Evolutionary conservation across 2,888 invertebrate species (phyloP), one percentile per base, ranked within the genome.

Genomic region (Morpho helenor): DNA sequence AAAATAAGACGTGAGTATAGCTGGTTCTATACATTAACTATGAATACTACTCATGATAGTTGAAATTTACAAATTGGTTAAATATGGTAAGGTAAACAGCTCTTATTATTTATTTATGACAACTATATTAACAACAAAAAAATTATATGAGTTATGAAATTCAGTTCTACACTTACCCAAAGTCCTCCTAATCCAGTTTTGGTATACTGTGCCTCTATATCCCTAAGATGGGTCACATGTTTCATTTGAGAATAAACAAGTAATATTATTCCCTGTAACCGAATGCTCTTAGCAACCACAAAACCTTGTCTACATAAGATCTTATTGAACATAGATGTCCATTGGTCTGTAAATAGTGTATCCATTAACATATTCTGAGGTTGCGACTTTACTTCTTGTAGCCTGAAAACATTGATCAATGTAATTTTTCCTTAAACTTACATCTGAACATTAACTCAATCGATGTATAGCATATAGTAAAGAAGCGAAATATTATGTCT

Each of bases 321-420:
- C 56, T 94, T 93, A 74, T 94, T 95, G 66, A 95, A 93, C 54
- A 93, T 92, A 61, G 93, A 92, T 3, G 96, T 96, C 97, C 97
- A 98, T 0, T 96, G 94, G 80, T 97, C 97, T 68, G 95, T 94
- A 77, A 96, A 96, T 49, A 98, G 86, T 1, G 95, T 92, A 69
- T 96, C 96, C 82, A 95, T 90, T 16, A 97, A 85, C 84, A 96
- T 93, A 79, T 96, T 96, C 74, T 96, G 96, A 0, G 96, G 96
- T 71, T 96, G 96, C 0, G 96, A 94, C 76, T 96, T 97, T 1
- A 98, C 95, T 91, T 98, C 98, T 91, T 98, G 98, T 60, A 97
- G 87, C 16, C 95, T 95, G 74, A 58, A 78, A 56, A 43, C n/a
- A 5, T 41, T 49, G 16, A 39, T n/a, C 7, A 46, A 31, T 31